Conservation (phyloP, 2,113 vertebrate genomes). For the Gavia stellata region DNA sequence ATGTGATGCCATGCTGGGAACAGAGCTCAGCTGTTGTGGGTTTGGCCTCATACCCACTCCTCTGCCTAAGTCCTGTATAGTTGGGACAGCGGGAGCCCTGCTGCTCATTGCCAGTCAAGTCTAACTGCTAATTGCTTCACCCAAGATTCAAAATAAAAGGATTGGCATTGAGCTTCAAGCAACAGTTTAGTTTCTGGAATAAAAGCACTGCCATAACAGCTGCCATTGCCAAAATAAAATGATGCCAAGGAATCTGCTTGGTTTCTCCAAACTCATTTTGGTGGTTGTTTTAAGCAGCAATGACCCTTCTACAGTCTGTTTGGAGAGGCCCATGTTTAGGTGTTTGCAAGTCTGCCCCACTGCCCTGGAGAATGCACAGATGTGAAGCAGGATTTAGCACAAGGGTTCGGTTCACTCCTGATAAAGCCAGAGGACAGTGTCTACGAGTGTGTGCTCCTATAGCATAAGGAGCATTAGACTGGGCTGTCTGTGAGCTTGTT, state of each 20-base stretch:
- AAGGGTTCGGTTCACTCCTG: background rate
- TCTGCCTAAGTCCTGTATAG: background rate
- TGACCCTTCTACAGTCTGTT: background rate
- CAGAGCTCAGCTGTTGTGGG: background rate
- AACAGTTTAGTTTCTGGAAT: background rate
- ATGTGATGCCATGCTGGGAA: background rate
- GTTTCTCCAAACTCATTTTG: background rate
- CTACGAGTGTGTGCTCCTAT: background rate
- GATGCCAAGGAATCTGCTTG: background rate
- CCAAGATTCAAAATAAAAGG: background rate
- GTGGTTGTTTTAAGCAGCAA: background rate
- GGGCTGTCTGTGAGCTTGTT: background rate
- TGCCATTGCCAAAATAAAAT: background rate
- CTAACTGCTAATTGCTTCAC: background rate
- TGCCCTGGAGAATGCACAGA: background rate
- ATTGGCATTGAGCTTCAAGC: background rate
- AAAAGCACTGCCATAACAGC: background rate
- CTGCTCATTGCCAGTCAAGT: background rate
- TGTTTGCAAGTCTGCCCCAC: background rate
- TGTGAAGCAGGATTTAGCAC: background rate
- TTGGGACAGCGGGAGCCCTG: background rate
- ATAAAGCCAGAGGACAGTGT: background rate
- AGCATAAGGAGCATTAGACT: background rate
- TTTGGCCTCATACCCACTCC: background rate
- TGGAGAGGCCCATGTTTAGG: background rate